A percentile compares a stretch with the other conserved stretches of the same genome.
These are phyloP conservation scores for Subanguina moxae DNA, from an alignment of 1,140 invertebrate genomes.

Conservation along the genomic window DNA sequence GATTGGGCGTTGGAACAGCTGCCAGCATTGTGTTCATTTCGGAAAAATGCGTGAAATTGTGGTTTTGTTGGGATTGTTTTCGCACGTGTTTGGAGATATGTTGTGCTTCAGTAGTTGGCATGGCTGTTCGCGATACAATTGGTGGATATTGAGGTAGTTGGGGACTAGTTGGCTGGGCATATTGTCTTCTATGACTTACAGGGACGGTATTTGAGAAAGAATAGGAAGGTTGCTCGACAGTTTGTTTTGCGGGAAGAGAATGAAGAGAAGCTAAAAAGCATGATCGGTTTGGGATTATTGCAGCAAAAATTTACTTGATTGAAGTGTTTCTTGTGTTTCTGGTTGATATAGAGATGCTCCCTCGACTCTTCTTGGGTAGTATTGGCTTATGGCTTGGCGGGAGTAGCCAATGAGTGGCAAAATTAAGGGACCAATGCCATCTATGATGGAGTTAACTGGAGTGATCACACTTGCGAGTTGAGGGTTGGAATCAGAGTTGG, in stretches of 20 bases:
- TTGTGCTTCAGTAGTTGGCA: no score
- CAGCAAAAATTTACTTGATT: no score
- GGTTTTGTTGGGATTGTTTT: not conserved
- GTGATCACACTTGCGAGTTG: slow-evolving; percentile 31
- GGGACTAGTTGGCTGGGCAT: no score
- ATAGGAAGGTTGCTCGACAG: no score
- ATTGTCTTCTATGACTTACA: no score
- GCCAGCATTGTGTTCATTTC: not conserved
- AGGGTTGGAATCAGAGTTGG: slow-evolving; percentile 20
- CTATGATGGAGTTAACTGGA: slow-evolving; percentile 35
- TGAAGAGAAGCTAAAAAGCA: no score
- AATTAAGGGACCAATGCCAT: slow-evolving; percentile 34
- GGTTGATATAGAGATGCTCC: not conserved
- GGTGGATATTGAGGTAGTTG: no score
- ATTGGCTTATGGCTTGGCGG: slow-evolving; percentile 15
- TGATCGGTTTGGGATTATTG: no score
- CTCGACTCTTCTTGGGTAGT: not conserved
- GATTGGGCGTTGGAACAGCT: not conserved
- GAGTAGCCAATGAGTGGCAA: slow-evolving; percentile 29
- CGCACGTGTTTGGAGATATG: no score
- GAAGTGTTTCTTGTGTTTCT: not conserved
- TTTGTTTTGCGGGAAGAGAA: no score
- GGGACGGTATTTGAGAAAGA: no score
- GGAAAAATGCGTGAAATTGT: not conserved
- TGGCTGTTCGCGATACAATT: no score